Evolutionary conservation across 1,140 invertebrate species (phyloP), one percentile per base, ranked within the genome.

Genomic region (Neomicropteryx cornuta): DNA sequence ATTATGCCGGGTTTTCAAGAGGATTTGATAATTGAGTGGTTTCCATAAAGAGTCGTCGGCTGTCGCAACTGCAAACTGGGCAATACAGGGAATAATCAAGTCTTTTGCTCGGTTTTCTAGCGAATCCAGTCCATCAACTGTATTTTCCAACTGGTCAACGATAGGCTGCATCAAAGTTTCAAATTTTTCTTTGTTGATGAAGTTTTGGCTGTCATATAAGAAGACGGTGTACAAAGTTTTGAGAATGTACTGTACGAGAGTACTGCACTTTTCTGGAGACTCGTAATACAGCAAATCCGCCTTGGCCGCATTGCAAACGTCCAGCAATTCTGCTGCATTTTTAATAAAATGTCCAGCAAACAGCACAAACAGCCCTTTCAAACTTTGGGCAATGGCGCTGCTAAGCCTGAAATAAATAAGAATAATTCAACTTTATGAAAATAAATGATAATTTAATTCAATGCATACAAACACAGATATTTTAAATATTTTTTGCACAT

Each of bases 81-180:
- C 77, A 33, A 94, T 71, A 52, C 86, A 87, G 1, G 83, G 83
- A 10, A 79, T 77, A 2, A 94, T 60, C 8, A 80, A 55, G 14
- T 77, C 64, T 20, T 58, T 66, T 0, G 81, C 70, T 29, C 83
- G 66, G 1, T 62, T 54, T 41, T 77, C 68, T 51, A 79, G 79
- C 20, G 48, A 52, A 14, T 70, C 69, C 43, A 68, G 70, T n/a
- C 69, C 75, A 20, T 75, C 78, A 18, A 86, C 46, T 1, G 68
- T 70, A 55, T 94, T 94, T 54, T 93, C 89, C 29, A 90, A 53
- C 65, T 94, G 89, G 64, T 94, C 84, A 0, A 94, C 83, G 2
- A 97, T 60, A 0, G 87, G 87, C 45, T 82, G 77, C 76, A 90
- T 80, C 1, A 97, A 53, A 0, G 75, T 71, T 34, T 88, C 77